Conservation (phyloP, 2,888 invertebrate genomes). For the Andricus curvator region DNA sequence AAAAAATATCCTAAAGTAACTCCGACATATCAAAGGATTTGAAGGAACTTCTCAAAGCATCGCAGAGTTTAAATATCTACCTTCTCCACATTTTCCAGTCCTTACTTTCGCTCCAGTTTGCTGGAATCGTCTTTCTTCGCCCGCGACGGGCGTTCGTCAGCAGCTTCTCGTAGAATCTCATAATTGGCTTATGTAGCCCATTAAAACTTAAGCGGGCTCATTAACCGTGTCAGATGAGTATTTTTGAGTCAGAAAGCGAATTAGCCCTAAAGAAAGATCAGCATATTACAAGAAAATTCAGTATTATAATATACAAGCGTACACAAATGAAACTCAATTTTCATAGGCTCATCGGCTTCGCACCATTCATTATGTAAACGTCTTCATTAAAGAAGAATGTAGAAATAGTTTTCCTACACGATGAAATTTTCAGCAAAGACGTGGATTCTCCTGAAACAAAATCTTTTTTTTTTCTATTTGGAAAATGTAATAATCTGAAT, state of each 20-base stretch:
- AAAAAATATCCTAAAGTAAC: background rate
- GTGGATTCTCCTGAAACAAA: background rate
- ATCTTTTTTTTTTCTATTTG: too few relatives aligned
- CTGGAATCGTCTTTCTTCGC: slow-evolving; percentile 36
- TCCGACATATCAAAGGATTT: background rate
- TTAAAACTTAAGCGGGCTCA: slow-evolving; percentile 69
- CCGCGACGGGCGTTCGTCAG: slow-evolving; percentile 41
- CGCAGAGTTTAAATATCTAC: background rate
- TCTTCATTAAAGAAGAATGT: background rate
- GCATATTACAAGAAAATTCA: slow-evolving; percentile 10
- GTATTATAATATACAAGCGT: background rate
- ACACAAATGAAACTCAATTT: background rate
- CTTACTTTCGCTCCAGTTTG: slow-evolving; percentile 4
- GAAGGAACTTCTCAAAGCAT: background rate
- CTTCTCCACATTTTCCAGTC: slow-evolving; percentile 40
- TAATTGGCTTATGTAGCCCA: slow-evolving; percentile 71
- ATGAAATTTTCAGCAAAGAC: background rate
- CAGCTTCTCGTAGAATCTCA: slow-evolving; percentile 53
- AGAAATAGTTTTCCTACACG: background rate
- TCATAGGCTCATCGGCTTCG: background rate
- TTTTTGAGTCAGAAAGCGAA: slow-evolving; percentile 59
- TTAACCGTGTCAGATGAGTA: slow-evolving; percentile 59
- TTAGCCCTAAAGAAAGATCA: slow-evolving; percentile 23
- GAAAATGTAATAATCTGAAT: too few relatives aligned
- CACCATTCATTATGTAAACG: background rate